Conservation (phyloP, 2,797 vertebrate genomes). For the Tolypeutes matacus region DNA sequence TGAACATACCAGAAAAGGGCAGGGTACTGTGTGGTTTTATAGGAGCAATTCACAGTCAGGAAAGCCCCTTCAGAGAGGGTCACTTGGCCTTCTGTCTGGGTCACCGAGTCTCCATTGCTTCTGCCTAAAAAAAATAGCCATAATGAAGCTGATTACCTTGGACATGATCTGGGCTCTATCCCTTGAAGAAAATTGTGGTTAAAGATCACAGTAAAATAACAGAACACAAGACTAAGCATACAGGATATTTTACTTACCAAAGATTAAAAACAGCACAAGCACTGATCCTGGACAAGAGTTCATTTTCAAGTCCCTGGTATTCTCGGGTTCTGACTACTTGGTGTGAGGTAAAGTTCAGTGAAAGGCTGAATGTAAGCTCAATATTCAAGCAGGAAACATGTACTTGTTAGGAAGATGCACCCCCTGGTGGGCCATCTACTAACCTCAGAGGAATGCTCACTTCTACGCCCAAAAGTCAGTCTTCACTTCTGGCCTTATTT, state of each 20-base stretch:
- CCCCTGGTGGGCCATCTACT: conserved; percentile 7
- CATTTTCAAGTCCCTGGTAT: conserved; percentile 46
- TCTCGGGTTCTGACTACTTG: neutral
- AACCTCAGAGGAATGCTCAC: neutral
- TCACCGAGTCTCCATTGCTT: conserved; percentile 55
- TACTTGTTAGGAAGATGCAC: neutral
- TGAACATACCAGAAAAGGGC: conserved; percentile 74
- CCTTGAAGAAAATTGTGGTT: neutral
- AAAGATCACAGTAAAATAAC: neutral
- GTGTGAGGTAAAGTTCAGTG: neutral
- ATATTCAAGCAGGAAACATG: conserved; percentile 16
- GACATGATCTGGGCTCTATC: neutral
- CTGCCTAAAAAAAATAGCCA: conserved; percentile 5
- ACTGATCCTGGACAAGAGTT: neutral
- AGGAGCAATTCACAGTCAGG: conserved; percentile 47
- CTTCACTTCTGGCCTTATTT: neutral
- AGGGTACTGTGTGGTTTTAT: neutral
- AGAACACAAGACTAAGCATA: neutral
- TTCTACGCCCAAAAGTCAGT: neutral
- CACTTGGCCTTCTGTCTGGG: conserved; percentile 38
- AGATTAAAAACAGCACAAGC: conserved; percentile 29
- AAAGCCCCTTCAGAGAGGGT: neutral
- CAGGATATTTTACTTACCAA: conserved; percentile 37
- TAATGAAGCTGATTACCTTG: neutral
- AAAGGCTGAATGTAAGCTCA: neutral